Evolutionary conservation across 1,140 invertebrate species (phyloP).

Genomic region (Idris sp.): DNA sequence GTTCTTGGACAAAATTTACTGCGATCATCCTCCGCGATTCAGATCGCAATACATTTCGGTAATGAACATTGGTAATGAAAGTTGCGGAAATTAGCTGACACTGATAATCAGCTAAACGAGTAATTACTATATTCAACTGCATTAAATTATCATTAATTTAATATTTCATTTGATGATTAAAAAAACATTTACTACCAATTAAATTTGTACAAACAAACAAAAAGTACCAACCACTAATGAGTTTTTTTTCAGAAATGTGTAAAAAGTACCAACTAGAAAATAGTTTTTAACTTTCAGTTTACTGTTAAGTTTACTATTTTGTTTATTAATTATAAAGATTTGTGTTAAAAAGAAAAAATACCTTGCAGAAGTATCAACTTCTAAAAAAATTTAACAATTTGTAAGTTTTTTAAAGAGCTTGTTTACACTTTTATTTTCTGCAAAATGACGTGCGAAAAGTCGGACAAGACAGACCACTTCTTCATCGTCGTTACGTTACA

Average conservation of each 20-base stretch:
- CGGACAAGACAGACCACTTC: constrained; percentile 16
- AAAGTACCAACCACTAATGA: no score
- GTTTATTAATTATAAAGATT: no score
- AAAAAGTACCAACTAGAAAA: no score
- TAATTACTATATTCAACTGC: constrained; percentile 8
- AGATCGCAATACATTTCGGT: constrained; percentile 20
- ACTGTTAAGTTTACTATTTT: no score
- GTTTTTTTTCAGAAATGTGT: no score
- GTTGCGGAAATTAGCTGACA: constrained; percentile 32
- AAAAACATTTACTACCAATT: no score
- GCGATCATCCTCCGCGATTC: constrained; percentile 1
- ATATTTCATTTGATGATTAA: no score
- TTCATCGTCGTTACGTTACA: constrained; percentile 27
- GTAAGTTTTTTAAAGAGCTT: neutral
- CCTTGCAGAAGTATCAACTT: no score
- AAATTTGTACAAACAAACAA: constrained; percentile 1
- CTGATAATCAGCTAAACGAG: constrained; percentile 10
- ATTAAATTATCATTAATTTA: no score
- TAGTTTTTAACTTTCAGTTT: no score
- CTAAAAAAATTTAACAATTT: no score
- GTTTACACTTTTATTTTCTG: constrained; percentile 56
- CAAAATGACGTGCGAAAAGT: constrained; percentile 40
- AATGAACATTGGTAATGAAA: constrained; percentile 35
- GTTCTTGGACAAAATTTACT: constrained; percentile 9
- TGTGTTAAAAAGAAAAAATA: no score